Conservation (phyloP, 2,113 vertebrate species). For the Phodopus roborovskii region DNA sequence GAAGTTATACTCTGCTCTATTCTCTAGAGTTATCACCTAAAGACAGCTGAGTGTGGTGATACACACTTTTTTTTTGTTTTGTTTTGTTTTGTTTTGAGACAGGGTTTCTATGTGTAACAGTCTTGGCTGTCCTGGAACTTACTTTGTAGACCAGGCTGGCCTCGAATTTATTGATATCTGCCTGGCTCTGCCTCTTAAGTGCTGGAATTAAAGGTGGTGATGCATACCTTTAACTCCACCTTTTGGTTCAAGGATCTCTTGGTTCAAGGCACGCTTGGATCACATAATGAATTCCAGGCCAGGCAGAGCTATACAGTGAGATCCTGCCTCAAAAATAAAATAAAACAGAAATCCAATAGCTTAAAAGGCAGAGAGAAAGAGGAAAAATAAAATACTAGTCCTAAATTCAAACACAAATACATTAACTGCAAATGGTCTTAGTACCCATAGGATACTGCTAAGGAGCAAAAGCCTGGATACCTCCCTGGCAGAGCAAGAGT, state of each 20-base stretch:
- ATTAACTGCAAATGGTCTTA: background rate
- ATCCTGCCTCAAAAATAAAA: background rate
- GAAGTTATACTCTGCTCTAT: background rate
- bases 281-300: background rate
- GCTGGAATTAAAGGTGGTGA: no score
- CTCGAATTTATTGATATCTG: no score
- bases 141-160: no score
- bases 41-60: background rate
- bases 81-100: no score
- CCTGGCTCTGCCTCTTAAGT: no score
- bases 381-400: background rate
- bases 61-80: no score
- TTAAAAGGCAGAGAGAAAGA: background rate
- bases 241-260: background rate
- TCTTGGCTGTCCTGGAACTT: no score
- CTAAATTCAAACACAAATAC: slow-evolving; percentile 1
- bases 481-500: background rate
- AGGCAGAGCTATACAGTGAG: background rate
- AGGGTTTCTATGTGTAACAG: no score
- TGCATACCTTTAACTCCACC: background rate
- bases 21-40: background rate
- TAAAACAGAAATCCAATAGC: background rate
- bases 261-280: background rate
- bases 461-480: background rate
- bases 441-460: background rate